A percentile compares a stretch with the other conserved stretches of the same genome.
Conservation (phyloP, 2,113 vertebrate species). For the Amphiprion ocellaris region DNA sequence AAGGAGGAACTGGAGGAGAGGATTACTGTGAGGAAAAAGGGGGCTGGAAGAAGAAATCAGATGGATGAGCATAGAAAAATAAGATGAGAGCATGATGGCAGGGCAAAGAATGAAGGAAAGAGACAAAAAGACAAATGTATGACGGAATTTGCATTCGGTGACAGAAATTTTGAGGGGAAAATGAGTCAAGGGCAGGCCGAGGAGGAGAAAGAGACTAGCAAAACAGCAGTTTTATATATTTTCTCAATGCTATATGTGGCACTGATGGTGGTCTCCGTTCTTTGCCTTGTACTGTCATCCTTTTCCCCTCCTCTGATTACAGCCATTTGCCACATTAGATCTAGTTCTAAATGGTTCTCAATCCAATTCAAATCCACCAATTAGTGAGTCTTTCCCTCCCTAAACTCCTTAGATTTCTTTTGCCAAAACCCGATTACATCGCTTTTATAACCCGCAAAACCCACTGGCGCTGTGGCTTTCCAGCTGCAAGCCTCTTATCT, state of each 20-base stretch:
- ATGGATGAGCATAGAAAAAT: conserved; percentile 49
- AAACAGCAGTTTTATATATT: conserved; percentile 27
- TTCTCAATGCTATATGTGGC: conserved; percentile 21
- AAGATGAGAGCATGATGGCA: conserved; percentile 39
- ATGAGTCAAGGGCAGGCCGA: not conserved
- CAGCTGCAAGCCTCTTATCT: conserved; percentile 78
- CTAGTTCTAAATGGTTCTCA: conserved; percentile 58
- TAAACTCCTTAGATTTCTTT: conserved; percentile 75
- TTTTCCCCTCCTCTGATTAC: conserved; percentile 56
- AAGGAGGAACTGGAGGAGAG: conserved; percentile 53
- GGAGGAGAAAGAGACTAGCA: not conserved
- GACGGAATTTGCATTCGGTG: conserved; percentile 31
- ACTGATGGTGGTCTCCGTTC: conserved; percentile 5
- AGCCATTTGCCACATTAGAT: conserved; percentile 63
- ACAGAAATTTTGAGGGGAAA: conserved; percentile 17
- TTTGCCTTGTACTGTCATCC: conserved; percentile 14
- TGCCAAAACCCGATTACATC: conserved; percentile 76
- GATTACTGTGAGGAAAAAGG: conserved; percentile 60
- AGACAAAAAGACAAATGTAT: conserved; percentile 19
- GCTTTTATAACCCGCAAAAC: conserved; percentile 74
- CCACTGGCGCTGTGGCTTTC: conserved; percentile 69
- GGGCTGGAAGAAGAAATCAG: conserved; percentile 7
- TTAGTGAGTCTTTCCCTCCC: conserved; percentile 64
- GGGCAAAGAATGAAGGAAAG: conserved; percentile 14
- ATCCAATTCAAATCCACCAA: conserved; percentile 77